Conservation (phyloP, 2,113 vertebrate species). For the Etia nguti region DNA sequence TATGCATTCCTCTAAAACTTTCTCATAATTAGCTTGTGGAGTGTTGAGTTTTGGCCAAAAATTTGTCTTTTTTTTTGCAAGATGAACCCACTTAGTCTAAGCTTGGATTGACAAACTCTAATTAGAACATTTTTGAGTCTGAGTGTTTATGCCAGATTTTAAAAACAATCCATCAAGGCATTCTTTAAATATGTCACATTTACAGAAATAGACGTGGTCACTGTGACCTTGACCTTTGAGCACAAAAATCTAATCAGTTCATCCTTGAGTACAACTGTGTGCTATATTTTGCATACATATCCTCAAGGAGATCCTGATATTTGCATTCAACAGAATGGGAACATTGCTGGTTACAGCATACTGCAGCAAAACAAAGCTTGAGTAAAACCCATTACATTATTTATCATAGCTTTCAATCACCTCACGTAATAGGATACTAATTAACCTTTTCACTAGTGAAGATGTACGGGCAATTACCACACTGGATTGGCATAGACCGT, state of each 20-base stretch:
- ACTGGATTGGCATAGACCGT: conserved; percentile 29
- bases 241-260: background rate
- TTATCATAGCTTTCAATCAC: conserved; percentile 63
- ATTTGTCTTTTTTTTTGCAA: background rate
- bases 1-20: background rate
- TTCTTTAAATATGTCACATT: background rate
- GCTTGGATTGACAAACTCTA: background rate
- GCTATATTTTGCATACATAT: background rate
- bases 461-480: conserved; percentile 59
- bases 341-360: background rate
- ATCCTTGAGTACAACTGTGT: background rate
- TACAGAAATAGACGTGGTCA: background rate
- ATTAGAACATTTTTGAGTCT: background rate
- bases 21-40: background rate
- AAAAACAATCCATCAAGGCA: background rate
- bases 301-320: background rate
- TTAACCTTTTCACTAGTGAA: conserved; percentile 68
- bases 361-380: conserved; percentile 27
- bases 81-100: background rate
- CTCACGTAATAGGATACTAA: conserved; percentile 57
- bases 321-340: background rate
- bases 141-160: background rate
- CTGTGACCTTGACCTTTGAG: background rate
- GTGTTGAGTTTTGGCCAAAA: background rate
- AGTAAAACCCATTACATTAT: conserved; percentile 40